Percentiles rank a stretch among this genome's conserved stretches.
Evolutionary conservation across 2,888 invertebrate species (phyloP).

Genomic region (Volucella bombylans): DNA sequence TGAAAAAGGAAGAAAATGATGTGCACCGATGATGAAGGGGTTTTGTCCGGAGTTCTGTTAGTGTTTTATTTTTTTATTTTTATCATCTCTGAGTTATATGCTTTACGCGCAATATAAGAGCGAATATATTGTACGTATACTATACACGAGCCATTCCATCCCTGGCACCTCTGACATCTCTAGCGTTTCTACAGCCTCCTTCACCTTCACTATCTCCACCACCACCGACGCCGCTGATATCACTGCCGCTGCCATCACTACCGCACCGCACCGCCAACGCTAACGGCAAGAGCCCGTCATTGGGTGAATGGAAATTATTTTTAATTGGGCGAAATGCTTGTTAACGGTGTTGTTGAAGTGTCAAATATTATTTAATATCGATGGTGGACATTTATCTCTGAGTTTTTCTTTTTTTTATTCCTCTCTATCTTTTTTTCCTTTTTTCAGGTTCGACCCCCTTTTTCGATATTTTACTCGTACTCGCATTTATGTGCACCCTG

Average conservation of each 20-base stretch:
- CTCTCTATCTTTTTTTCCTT: background rate
- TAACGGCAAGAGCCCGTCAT: slow-evolving; percentile 24
- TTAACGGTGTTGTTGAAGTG: slow-evolving; percentile 74
- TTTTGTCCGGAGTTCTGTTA: background rate
- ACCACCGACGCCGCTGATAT: slow-evolving; percentile 24
- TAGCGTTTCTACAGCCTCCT: no score
- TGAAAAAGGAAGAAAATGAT: slow-evolving; percentile 52
- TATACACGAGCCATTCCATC: no score
- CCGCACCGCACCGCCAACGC: slow-evolving; percentile 2
- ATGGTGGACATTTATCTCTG: slow-evolving; percentile 72
- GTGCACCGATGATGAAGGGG: slow-evolving; percentile 36
- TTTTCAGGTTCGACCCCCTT: background rate
- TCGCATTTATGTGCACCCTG: background rate
- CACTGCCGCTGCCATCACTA: slow-evolving; percentile 3
- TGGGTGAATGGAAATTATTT: slow-evolving; percentile 73
- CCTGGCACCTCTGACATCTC: no score
- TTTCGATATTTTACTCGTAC: no score
- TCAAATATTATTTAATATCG: slow-evolving; percentile 74
- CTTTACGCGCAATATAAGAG: slow-evolving; percentile 45
- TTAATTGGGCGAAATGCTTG: slow-evolving; percentile 74
- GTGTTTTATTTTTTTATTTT: slow-evolving; percentile 16
- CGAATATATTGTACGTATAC: slow-evolving; percentile 11
- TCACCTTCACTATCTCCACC: background rate
- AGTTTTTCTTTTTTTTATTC: slow-evolving; percentile 6
- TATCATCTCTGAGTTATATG: slow-evolving; percentile 34